Percentiles rank a stretch among this genome's conserved stretches.
Evolutionary conservation across 2,888 invertebrate species (phyloP).

Genomic region (Drosophila kanekoi): DNA sequence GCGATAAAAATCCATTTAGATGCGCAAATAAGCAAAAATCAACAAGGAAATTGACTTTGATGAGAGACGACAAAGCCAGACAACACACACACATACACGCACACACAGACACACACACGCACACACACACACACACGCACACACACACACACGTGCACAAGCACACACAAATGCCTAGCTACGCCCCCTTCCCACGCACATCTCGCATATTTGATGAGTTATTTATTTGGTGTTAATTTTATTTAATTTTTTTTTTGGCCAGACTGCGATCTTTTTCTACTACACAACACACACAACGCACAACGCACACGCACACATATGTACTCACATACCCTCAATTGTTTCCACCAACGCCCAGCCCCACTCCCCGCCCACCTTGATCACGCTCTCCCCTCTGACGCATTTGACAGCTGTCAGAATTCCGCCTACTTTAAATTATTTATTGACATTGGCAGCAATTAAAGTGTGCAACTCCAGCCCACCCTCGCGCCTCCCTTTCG

Average conservation of each 20-base stretch:
- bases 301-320: background rate
- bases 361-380: too few relatives aligned
- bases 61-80: constrained; percentile 52
- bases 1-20: constrained; percentile 82
- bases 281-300: constrained; percentile 4
- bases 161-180: constrained; percentile 19
- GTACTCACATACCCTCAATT: constrained; percentile 19
- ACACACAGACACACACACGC: constrained; percentile 10
- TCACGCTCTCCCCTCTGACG: constrained; percentile 2
- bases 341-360: constrained; percentile 24
- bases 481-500: background rate
- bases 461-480: constrained; percentile 33
- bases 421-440: constrained; percentile 56
- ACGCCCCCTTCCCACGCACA: constrained; percentile 7
- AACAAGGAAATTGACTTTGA: constrained; percentile 80
- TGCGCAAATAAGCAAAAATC: constrained; percentile 81
- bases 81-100: constrained; percentile 11
- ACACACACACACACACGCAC: constrained; percentile 7
- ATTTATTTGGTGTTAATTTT: constrained; percentile 64
- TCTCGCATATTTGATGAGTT: constrained; percentile 45
- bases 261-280: constrained; percentile 24
- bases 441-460: constrained; percentile 72
- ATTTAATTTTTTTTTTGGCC: constrained; percentile 41
- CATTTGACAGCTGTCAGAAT: constrained; percentile 70
- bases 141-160: constrained; percentile 10